These are phyloP conservation scores for Microtus oregoni DNA, from an alignment of 2,113 vertebrate species.

Conservation along the genomic window DNA sequence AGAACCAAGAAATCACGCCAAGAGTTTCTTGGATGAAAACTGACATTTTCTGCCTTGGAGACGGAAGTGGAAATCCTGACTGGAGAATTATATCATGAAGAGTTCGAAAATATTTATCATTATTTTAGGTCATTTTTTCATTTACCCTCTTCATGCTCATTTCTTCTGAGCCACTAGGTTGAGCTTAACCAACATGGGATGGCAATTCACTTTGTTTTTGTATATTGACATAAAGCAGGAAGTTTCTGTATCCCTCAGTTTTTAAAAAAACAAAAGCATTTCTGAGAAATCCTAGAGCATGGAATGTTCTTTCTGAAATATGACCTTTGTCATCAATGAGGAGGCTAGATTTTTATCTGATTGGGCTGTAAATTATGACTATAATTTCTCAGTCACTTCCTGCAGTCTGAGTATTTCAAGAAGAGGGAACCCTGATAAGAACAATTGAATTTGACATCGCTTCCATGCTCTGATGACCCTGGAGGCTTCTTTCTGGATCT, in stretches of 20 bases:
- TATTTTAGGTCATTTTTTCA: conserved; percentile 77
- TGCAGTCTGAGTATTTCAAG: conserved; percentile 43
- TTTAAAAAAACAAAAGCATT: conserved; percentile 54
- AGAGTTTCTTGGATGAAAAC: conserved; percentile 74
- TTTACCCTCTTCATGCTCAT: conserved; percentile 71
- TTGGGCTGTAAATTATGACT: conserved; percentile 10
- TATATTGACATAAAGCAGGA: conserved; percentile 37
- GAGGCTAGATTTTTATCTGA: background rate
- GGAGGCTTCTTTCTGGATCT: background rate
- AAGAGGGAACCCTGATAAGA: background rate
- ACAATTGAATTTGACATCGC: conserved; percentile 10
- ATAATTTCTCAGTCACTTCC: conserved; percentile 16
- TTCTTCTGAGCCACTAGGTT: conserved; percentile 63
- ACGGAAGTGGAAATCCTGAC: conserved; percentile 69
- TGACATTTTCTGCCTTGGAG: conserved; percentile 71
- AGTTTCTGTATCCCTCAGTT: background rate
- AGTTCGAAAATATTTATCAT: conserved; percentile 79
- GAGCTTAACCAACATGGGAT: conserved; percentile 44
- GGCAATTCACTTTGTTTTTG: conserved; percentile 44
- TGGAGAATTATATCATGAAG: conserved; percentile 74
- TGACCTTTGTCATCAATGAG: conserved; percentile 5
- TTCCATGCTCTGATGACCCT: background rate
- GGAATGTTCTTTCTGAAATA: conserved; percentile 59
- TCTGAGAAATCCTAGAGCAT: conserved; percentile 55
- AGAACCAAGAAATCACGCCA: conserved; percentile 73